Evolutionary conservation across 2,797 vertebrate species (phyloP).

Genomic region (Microctenopoma steveboyesi): DNA sequence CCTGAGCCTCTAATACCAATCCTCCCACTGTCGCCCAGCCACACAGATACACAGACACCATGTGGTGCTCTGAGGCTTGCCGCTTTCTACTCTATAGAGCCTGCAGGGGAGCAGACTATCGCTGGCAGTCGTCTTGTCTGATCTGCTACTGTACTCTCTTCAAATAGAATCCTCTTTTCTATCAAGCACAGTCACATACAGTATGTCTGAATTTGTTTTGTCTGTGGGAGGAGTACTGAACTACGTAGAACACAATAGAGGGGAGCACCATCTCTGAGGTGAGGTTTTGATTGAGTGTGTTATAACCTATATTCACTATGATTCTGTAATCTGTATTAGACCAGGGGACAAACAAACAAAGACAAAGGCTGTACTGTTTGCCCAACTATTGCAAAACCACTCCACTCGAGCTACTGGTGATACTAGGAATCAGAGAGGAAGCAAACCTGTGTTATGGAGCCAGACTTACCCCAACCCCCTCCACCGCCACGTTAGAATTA

Average conservation of each 20-base stretch:
- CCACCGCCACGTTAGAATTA: slow-evolving; percentile 17
- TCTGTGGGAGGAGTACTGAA: slow-evolving; percentile 29
- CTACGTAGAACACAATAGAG: slow-evolving; percentile 26
- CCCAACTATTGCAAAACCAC: slow-evolving; percentile 21
- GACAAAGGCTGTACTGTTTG: slow-evolving; percentile 41
- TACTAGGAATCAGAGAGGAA: slow-evolving; percentile 35
- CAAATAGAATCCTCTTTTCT: slow-evolving; percentile 65
- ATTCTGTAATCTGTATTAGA: slow-evolving; percentile 14
- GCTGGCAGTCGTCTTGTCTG: slow-evolving; percentile 65
- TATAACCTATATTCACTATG: slow-evolving; percentile 17
- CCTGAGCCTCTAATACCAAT: slow-evolving; percentile 42
- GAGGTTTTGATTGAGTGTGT: slow-evolving; percentile 11
- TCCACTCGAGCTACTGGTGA: slow-evolving; percentile 29
- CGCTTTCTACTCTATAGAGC: slow-evolving; percentile 58
- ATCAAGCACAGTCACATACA: slow-evolving; percentile 54
- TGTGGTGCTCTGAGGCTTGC: slow-evolving; percentile 54
- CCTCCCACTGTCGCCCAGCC: slow-evolving; percentile 38
- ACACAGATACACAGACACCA: slow-evolving; percentile 49
- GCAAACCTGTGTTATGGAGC: slow-evolving; percentile 19
- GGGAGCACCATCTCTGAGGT: slow-evolving; percentile 21
- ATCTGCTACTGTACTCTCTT: slow-evolving; percentile 66
- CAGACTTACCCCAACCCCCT: slow-evolving; percentile 26
- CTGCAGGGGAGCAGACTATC: slow-evolving; percentile 67
- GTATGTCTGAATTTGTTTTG: slow-evolving; percentile 58
- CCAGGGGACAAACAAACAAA: slow-evolving; percentile 7